Conservation (phyloP, 2,113 vertebrate genomes). For the Oreochromis aureus region DNA sequence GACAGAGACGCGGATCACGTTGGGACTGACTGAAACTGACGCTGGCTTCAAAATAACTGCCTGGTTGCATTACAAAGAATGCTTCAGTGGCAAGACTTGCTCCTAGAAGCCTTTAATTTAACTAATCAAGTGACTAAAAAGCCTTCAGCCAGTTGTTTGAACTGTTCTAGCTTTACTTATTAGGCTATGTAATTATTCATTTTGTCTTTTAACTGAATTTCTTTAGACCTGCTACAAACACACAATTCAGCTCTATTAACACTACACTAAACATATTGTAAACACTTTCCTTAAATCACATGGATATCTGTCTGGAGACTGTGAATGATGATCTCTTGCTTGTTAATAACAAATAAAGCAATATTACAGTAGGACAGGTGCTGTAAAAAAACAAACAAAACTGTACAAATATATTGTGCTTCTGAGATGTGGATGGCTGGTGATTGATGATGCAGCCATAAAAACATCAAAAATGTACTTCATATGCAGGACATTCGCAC, state of each 20-base stretch:
- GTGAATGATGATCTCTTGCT: not conserved
- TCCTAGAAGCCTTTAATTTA: not conserved
- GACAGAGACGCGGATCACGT: not conserved
- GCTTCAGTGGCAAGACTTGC: not conserved
- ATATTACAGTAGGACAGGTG: not conserved
- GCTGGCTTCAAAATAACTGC: not conserved
- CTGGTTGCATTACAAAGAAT: not conserved
- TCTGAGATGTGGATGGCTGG: not conserved
- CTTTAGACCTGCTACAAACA: not conserved
- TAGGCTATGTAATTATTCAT: not conserved
- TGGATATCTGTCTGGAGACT: not conserved
- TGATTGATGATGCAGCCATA: not conserved
- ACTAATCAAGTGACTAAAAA: not conserved
- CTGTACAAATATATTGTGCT: not conserved
- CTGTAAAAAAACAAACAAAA: not conserved
- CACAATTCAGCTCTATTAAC: not conserved
- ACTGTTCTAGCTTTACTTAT: not conserved
- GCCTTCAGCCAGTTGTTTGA: not conserved
- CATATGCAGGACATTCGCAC: not conserved
- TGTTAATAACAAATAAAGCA: not conserved
- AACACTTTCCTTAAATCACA: not conserved
- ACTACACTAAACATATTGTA: not conserved
- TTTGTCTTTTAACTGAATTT: not conserved
- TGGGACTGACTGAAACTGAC: not conserved
- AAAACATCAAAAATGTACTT: not conserved